These are phyloP conservation scores for Atta colombica DNA, from an alignment of 1,140 invertebrate species.

Conservation along the genomic window DNA sequence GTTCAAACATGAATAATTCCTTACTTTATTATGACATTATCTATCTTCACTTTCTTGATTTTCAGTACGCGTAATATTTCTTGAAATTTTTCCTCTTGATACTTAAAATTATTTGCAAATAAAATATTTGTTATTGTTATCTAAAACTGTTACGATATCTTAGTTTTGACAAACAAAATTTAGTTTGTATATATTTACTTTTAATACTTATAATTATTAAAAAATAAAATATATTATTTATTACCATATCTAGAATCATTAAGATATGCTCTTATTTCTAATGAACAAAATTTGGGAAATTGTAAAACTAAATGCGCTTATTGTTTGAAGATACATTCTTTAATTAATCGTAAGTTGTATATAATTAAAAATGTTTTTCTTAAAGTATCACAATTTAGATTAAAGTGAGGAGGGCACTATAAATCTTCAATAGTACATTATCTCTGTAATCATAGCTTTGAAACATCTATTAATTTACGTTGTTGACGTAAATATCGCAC, in stretches of 20 bases:
- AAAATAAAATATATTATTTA: not conserved
- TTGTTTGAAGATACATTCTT: not conserved
- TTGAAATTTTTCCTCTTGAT: not conserved
- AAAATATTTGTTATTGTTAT: no score
- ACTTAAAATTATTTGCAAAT: not conserved
- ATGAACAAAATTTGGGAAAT: not conserved
- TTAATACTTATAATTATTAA: not conserved
- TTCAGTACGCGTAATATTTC: not conserved
- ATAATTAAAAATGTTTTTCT: not conserved
- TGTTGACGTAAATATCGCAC: slow-evolving; percentile 3
- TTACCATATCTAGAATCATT: not conserved
- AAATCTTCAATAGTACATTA: not conserved
- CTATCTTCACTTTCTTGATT: not conserved
- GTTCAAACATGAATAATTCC: slow-evolving; percentile 5
- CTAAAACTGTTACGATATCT: no score
- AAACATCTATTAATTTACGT: not conserved
- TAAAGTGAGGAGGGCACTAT: not conserved
- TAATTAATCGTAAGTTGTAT: not conserved
- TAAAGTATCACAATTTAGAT: not conserved
- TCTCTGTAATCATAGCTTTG: not conserved
- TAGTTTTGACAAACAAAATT: no score
- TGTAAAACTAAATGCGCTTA: not conserved
- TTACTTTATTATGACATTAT: slow-evolving; percentile 21
- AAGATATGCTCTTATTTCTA: not conserved
- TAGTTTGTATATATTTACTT: no score